A percentile compares a stretch with the other conserved stretches of the same genome.
Evolutionary conservation across 2,888 invertebrate genomes (phyloP).

Genomic region (Ptycholaimellus sp.): DNA sequence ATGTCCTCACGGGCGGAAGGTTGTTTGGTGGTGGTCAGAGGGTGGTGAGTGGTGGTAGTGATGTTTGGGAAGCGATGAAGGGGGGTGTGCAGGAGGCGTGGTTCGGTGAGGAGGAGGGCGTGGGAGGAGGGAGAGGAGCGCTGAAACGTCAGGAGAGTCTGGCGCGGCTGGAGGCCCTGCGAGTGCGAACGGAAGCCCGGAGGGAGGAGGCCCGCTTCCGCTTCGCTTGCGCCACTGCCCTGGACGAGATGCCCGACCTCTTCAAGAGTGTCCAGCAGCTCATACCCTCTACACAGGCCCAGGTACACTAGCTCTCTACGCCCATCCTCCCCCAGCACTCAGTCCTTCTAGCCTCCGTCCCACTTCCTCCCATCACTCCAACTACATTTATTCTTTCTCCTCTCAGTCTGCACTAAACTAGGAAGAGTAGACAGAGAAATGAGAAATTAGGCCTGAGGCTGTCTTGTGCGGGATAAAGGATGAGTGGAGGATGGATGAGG

Average conservation of each 20-base stretch:
- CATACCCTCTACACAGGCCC: too few species aligned
- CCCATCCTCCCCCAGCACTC: too few species aligned
- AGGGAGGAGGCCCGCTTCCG: slow-evolving; percentile 4
- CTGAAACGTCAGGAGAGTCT: slow-evolving; percentile 20
- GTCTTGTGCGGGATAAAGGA: too few species aligned
- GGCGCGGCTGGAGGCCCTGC: slow-evolving; percentile 17
- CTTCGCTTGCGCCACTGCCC: slow-evolving; percentile 16
- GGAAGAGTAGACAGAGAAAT: too few species aligned
- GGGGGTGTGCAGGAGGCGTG: slow-evolving; percentile 11
- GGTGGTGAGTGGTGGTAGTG: slow-evolving; percentile 11
- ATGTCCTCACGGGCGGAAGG: slow-evolving; percentile 9
- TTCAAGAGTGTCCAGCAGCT: slow-evolving; percentile 59
- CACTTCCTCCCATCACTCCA: slow-evolving; percentile 5
- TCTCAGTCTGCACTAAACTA: too few species aligned
- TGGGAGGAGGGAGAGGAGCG: too few species aligned
- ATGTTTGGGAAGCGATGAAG: too few species aligned
- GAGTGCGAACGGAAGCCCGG: slow-evolving; percentile 3
- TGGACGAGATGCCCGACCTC: slow-evolving; percentile 61
- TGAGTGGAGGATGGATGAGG: too few species aligned
- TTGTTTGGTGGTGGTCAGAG: slow-evolving; percentile 11
- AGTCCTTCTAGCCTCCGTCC: slow-evolving; percentile 3
- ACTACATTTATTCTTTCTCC: slow-evolving; percentile 3
- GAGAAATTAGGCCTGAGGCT: too few species aligned
- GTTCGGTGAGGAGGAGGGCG: slow-evolving; percentile 10
- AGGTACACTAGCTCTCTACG: too few species aligned